Conservation (phyloP, 2,888 invertebrate genomes). For the Ptychoptera contaminata region DNA sequence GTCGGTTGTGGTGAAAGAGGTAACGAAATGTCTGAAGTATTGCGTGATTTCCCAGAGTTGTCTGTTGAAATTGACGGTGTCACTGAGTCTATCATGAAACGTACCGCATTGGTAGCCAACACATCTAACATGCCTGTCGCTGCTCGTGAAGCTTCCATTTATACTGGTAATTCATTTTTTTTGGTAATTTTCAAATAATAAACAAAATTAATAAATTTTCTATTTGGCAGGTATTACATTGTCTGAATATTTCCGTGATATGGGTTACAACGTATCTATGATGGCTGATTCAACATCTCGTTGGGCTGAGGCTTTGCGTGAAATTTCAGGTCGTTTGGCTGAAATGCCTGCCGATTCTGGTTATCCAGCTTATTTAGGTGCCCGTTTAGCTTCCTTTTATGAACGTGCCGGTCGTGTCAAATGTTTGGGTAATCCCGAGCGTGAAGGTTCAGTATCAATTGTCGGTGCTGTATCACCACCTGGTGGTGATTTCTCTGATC, state of each 20-base stretch:
- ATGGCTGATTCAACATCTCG: conserved; percentile 99
- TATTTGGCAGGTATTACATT: conserved; percentile 70
- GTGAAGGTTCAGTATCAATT: conserved; percentile 98
- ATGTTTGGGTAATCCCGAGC: conserved; percentile 92
- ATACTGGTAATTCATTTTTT: conserved; percentile 52
- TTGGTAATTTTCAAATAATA: background rate
- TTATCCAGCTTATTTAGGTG: conserved; percentile 98
- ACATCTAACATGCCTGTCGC: conserved; percentile 99
- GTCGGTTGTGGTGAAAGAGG: conserved; percentile 99
- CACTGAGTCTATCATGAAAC: conserved; percentile 98
- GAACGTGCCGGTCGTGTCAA: conserved; percentile 97
- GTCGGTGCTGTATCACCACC: conserved; percentile 99
- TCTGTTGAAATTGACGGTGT: conserved; percentile 93
- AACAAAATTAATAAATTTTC: conserved; percentile 1
- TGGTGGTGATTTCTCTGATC: conserved; percentile 99
- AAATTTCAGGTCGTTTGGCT: conserved; percentile 98
- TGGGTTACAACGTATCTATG: conserved; percentile 99
- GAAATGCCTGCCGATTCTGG: conserved; percentile 99
- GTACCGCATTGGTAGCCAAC: conserved; percentile 97
- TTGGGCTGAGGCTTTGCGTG: conserved; percentile 99
- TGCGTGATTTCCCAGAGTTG: conserved; percentile 97
- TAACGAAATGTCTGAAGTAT: conserved; percentile 99
- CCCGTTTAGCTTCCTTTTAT: conserved; percentile 97
- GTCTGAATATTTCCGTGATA: conserved; percentile 98
- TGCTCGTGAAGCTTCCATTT: conserved; percentile 98